Evolutionary conservation across 2,888 invertebrate species (phyloP).

Genomic region (Cephus runcator): DNA sequence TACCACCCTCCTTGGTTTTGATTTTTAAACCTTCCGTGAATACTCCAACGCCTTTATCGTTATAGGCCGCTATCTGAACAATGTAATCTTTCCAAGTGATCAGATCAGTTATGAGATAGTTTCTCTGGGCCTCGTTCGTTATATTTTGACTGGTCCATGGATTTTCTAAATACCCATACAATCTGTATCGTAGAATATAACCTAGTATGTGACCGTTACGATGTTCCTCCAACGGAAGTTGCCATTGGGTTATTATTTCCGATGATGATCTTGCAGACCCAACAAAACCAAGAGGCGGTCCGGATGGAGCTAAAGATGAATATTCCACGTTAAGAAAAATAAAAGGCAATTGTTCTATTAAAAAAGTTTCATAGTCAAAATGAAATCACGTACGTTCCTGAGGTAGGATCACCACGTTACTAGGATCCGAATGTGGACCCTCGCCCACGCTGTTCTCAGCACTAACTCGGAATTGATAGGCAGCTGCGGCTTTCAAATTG

Average conservation of each 20-base stretch:
- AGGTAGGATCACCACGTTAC: conserved; percentile 89
- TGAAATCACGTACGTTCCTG: conserved; percentile 85
- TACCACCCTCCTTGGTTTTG: conserved; percentile 92
- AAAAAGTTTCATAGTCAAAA: conserved; percentile 6
- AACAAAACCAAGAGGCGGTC: conserved; percentile 93
- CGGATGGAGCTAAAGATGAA: conserved; percentile 84
- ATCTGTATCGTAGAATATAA: conserved; percentile 90
- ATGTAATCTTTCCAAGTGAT: conserved; percentile 99
- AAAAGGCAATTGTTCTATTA: conserved; percentile 10
- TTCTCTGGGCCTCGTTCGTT: conserved; percentile 91
- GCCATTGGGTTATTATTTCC: conserved; percentile 97
- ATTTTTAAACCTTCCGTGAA: conserved; percentile 92
- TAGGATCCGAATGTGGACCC: conserved; percentile 90
- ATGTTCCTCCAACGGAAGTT: conserved; percentile 92
- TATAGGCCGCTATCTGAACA: conserved; percentile 96
- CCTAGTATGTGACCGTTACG: conserved; percentile 95
- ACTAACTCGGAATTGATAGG: conserved; percentile 96
- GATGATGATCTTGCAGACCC: conserved; percentile 94
- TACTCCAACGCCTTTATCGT: conserved; percentile 94
- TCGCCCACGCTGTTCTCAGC: conserved; percentile 97
- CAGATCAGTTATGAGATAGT: conserved; percentile 89
- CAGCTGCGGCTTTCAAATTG: conserved; percentile 91
- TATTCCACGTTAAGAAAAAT: not conserved
- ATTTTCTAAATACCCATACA: conserved; percentile 91
- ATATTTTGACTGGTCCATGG: conserved; percentile 94